Conservation (phyloP, 2,797 vertebrate species). For the Aphelocoma californica region DNA sequence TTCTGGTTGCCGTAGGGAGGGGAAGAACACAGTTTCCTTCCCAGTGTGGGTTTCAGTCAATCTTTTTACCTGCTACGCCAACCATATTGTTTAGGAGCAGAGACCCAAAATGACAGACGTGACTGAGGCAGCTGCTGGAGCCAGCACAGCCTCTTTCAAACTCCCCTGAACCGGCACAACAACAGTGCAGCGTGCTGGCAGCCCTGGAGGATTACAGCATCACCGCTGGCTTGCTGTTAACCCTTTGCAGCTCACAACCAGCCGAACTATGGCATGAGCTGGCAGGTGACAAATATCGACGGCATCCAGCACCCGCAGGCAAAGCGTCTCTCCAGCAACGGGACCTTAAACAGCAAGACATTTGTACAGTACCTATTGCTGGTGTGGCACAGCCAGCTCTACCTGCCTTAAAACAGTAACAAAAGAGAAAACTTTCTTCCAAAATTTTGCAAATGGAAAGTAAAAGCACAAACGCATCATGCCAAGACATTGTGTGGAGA, state of each 20-base stretch:
- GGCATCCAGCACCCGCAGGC: too few species aligned
- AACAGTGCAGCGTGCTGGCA: constrained; percentile 52
- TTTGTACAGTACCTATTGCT: not conserved
- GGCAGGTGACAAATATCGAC: not conserved
- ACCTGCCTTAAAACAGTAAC: not conserved
- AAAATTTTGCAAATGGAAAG: not conserved
- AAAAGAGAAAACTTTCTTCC: not conserved
- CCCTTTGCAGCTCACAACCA: not conserved
- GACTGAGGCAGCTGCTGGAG: constrained; percentile 37
- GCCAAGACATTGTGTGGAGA: not conserved
- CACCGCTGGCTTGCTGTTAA: constrained; percentile 14
- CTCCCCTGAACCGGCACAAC: constrained; percentile 8
- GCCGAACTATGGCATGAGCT: not conserved
- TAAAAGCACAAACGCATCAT: not conserved
- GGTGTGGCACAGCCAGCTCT: not conserved
- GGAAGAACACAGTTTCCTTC: not conserved
- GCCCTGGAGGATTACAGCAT: constrained; percentile 58
- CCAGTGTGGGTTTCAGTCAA: not conserved
- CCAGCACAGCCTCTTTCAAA: not conserved
- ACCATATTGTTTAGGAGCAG: constrained; percentile 39
- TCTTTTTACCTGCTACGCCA: not conserved
- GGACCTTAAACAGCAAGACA: not conserved
- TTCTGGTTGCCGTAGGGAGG: not conserved
- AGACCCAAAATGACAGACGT: constrained; percentile 32
- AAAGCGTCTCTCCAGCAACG: not conserved